Base-by-base conservation (phyloP, 2,888 invertebrate species). In the Thumatha senex region DNA sequence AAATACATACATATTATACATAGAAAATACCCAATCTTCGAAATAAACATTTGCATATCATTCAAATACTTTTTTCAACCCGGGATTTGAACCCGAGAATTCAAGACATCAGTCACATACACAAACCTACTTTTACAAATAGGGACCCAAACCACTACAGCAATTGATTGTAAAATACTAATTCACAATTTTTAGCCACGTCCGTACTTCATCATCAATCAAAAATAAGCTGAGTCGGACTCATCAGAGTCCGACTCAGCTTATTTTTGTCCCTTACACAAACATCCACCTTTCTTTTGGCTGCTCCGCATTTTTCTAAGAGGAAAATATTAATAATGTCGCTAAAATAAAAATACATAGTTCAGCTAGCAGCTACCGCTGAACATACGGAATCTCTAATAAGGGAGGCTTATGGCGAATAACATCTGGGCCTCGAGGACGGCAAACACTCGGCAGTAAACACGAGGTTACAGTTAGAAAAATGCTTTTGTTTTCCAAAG, bases 401-500 rank as follows among this genome's bases (percentile, higher is more conserved):
- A 90, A 88, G 88, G 82, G 78, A 76, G 82, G 89, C 86, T 90
- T 89, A 89, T 80, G 75, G 79, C 84, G 85, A 82, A 88, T 86
- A 89, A 87, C 90, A 90, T 89, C 89, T 90, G 90, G 80, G 89
- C 63, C 80, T 78, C 83, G 81, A 69, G 73, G 81, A 80, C 76
- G 81, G 84, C 86, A 90, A 90, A 89, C 88, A 89, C 80, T 86
- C 82, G 80, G 67, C 74, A 75, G 88, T 84, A 88, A 89, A 89
- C 86, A 89, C 78, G 78, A 74, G 80, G 82, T 80, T 78, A 80
- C 74, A 77, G 76, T 75, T 83, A 87, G 88, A 86, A 87, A 89
- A 86, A 86, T 87, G 84, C 81, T 89, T 86, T 88, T 88, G 83
- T 86, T 86, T 82, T 78, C 76, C 75, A 69, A 72, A 63, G 70